Conservation (phyloP, 2,113 vertebrate genomes). For the Calonectris borealis region DNA sequence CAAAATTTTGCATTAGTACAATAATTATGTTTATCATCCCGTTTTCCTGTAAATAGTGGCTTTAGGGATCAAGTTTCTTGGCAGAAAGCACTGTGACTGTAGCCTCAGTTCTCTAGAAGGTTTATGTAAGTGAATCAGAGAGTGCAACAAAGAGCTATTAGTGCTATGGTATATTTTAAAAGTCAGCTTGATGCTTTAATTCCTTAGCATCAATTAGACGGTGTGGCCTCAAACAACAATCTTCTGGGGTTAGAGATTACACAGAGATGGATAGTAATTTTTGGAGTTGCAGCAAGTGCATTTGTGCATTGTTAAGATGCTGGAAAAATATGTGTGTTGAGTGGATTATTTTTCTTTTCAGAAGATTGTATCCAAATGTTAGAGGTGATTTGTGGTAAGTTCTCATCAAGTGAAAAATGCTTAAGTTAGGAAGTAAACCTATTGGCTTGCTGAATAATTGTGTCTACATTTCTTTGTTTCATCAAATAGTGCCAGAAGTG, state of each 20-base stretch:
- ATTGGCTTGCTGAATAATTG: background rate
- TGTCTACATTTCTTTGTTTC: background rate
- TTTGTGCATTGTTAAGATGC: background rate
- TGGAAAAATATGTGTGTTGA: background rate
- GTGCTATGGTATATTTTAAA: background rate
- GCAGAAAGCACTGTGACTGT: background rate
- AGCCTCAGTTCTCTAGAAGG: background rate
- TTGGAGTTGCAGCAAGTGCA: background rate
- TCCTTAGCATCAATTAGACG: background rate
- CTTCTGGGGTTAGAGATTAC: background rate
- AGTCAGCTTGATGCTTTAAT: background rate
- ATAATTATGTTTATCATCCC: background rate
- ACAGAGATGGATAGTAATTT: background rate
- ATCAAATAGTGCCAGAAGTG: background rate
- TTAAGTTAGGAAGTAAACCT: background rate
- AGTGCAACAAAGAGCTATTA: background rate
- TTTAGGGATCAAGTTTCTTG: constrained; percentile 29
- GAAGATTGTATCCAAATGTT: background rate
- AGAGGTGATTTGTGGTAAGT: background rate
- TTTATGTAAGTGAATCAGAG: background rate
- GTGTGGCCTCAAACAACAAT: background rate
- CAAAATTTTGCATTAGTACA: background rate
- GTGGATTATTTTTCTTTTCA: background rate
- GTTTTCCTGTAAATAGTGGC: constrained; percentile 26
- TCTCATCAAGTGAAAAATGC: background rate